Evolutionary conservation across 2,797 vertebrate species (phyloP).

Genomic region (Paramormyrops hopkinsi): DNA sequence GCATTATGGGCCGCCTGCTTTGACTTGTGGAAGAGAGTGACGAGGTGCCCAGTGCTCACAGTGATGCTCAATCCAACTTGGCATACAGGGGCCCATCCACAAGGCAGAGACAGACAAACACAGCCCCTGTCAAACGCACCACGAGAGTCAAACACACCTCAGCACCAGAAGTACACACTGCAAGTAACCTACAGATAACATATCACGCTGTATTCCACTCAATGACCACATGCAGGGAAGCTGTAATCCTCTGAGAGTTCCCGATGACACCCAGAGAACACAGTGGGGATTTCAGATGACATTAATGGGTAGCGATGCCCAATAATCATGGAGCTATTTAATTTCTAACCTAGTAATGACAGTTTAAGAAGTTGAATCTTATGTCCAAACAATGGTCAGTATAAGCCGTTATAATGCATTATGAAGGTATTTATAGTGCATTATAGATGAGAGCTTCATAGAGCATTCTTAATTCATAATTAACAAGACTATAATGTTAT

Average conservation of each 20-base stretch:
- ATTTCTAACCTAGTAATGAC: neutral
- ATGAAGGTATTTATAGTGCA: too few relatives aligned
- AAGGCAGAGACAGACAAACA: neutral
- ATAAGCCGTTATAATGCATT: neutral
- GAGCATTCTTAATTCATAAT: neutral
- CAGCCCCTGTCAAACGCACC: neutral
- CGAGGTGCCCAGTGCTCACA: neutral
- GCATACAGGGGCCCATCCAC: neutral
- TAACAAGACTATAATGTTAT: neutral
- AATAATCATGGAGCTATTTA: neutral
- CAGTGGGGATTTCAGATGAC: neutral
- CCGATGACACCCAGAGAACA: neutral
- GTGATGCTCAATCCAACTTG: neutral
- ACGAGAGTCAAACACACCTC: neutral
- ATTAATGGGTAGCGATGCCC: neutral
- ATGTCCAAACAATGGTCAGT: neutral
- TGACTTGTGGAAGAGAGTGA: neutral
- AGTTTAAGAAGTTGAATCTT: neutral
- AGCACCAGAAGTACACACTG: neutral
- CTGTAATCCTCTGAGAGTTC: neutral
- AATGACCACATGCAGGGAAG: neutral
- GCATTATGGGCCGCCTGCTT: slow-evolving; percentile 53
- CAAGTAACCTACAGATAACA: neutral
- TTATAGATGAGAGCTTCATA: too few relatives aligned
- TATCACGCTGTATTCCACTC: neutral